Base-by-base conservation (phyloP, 2,113 vertebrate species). In the Eudyptes chrysolophus region DNA sequence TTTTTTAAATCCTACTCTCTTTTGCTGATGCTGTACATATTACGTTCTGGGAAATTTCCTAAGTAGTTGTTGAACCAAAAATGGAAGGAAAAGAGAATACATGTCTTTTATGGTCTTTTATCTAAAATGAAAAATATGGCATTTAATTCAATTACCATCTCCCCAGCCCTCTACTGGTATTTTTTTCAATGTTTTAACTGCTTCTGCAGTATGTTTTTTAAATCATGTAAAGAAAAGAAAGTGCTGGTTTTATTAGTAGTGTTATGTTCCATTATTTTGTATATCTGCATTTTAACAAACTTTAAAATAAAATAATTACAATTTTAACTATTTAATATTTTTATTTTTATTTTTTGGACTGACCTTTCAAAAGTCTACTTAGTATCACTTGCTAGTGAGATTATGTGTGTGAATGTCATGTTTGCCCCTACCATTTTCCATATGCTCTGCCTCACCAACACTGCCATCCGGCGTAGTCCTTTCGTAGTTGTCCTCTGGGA, bases 351-450 rank as follows among this genome's bases (percentile, higher is more conserved):
- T 1, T 18, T 97, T 96, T 97, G 84, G 94, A 97, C 97, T 98
- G 95, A 97, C 97, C 96, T 98, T 94, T 97, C 74, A n/a, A 48
- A 96, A 96, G 81, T 84, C 97, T 98, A 98, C 90, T 97, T 97
- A 95, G 85, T 75, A 88, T 82, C 87, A 87, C 97, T 98, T 78
- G 54, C 98, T 98, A 98, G 97, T 97, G 98, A 98, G 95, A 94
- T 98, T 97, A 94, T 98, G 98, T 98, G 98, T 98, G 98, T 98
- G 98, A 90, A 96, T 98, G 98, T 98, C 78, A 98, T 99, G 99
- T 99, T 99, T 99, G 99, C 99, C 99, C 99, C 99, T 99, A 99
- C 99, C 99, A 99, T 99, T 99, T 99, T 99, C 99, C 99, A 99
- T 99, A 99, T 99, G 99, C 99, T 99, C 99, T 99, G 99, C 99